Evolutionary conservation across 2,113 vertebrate genomes (phyloP), one percentile per base, ranked within the genome.

Genomic region (Brachyistius frenatus): DNA sequence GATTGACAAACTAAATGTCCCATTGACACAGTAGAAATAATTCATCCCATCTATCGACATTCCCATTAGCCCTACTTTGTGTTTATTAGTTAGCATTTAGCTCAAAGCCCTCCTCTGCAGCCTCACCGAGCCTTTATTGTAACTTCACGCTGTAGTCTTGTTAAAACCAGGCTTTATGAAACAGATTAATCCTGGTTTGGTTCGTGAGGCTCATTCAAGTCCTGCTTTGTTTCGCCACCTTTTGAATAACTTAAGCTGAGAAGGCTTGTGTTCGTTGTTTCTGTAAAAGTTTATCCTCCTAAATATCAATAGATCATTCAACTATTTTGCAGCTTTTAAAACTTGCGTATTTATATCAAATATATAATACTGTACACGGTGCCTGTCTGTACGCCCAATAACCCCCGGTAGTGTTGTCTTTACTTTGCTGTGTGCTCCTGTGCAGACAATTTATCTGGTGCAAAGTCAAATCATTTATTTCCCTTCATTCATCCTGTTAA

Each of bases 391-490:
- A n/a, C 5, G 46, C 62, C 63, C 50, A 62, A 68, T 74, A 75
- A 78, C 49, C 41, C 23, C 15, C 3, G 1, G 66, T 47, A 41
- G 55, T 47, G 68, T 76, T 68, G 80, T 68, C 66, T 80, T 63
- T 76, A 73, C 58, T 68, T 78, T 61, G 65, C 73, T 60, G 63
- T 47, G 33, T 66, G 76, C 82, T 66, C 81, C 76, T 70, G 61
- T 79, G 75, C 74, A 57, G 73, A 83, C 82, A 75, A 92, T 93
- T 92, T 92, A 87, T 90, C 91, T 78, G 79, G 60, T 66, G 86
- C 88, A 90, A 92, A 93, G 92, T 93, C 86, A 90, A 93, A 92
- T 93, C 72, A 85, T 87, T 90, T 92, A 90, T 92, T 92, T 90
- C 84, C 83, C 86, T 85, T 89, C 86, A 87, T 91, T 92, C 89